Evolutionary conservation across 2,797 vertebrate species (phyloP).

Genomic region (Pangasius larnaudii): DNA sequence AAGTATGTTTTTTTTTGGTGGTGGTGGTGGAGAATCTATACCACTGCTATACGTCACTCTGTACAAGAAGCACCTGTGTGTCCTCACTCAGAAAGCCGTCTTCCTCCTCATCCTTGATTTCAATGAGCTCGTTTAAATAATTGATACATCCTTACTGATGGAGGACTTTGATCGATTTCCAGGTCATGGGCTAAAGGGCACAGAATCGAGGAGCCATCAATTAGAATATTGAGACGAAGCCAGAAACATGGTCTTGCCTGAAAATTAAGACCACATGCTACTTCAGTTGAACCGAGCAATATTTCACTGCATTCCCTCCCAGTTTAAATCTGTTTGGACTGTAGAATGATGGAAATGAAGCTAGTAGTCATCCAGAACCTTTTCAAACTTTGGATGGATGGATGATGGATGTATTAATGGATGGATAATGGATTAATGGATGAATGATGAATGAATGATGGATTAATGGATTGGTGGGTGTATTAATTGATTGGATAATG

Average conservation of each 20-base stretch:
- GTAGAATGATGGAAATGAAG: not conserved
- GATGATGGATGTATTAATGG: not conserved
- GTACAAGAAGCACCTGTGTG: not conserved
- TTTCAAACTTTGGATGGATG: not conserved
- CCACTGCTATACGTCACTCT: not conserved
- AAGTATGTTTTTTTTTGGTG: not conserved
- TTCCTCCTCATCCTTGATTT: conserved; percentile 8
- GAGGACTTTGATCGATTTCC: conserved; percentile 13
- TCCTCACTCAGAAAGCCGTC: not conserved
- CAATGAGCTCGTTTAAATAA: not conserved
- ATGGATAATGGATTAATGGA: not conserved
- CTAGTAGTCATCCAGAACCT: not conserved
- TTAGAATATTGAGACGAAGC: conserved; percentile 1
- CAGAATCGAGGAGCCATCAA: not conserved
- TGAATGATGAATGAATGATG: too few species aligned
- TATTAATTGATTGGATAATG: too few species aligned
- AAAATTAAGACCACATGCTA: not conserved
- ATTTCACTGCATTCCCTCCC: not conserved
- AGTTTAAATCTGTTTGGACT: not conserved
- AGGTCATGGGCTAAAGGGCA: conserved; percentile 10
- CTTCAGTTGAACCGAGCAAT: not conserved
- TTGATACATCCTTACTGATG: conserved; percentile 2
- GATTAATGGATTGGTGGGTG: not conserved
- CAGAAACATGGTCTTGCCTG: conserved; percentile 1
- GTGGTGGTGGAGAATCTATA: not conserved